Evolutionary conservation across 1,140 invertebrate species (phyloP).

Genomic region (Tetragnatha versicolor): DNA sequence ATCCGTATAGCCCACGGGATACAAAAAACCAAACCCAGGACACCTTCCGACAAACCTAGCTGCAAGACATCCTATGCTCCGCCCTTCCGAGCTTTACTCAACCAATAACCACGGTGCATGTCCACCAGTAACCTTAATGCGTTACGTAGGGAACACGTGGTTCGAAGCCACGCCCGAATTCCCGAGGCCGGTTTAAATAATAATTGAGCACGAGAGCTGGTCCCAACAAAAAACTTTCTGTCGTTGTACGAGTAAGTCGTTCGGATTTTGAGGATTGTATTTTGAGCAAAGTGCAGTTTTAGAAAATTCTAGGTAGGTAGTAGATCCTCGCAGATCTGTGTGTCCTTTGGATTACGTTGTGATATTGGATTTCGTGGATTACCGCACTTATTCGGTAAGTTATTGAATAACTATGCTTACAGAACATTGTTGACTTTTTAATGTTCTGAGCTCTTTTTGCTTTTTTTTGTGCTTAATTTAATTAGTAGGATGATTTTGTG

Average conservation of each 20-base stretch:
- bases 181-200: slow-evolving; percentile 50
- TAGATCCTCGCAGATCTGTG: not conserved
- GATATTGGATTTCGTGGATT: slow-evolving; percentile 27
- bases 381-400: slow-evolving; percentile 40
- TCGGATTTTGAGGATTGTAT: not conserved
- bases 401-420: slow-evolving; percentile 44
- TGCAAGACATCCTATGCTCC: slow-evolving; percentile 5
- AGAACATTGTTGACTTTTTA: slow-evolving; percentile 51
- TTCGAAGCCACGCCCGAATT: slow-evolving; percentile 30
- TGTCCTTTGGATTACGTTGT: slow-evolving; percentile 11
- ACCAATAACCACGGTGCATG: slow-evolving; percentile 14
- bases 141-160: slow-evolving; percentile 34
- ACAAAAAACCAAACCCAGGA: not conserved
- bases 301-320: slow-evolving; percentile 42
- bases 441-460: slow-evolving; percentile 42
- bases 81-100: not conserved
- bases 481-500: not conserved
- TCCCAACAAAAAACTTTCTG: slow-evolving; percentile 44
- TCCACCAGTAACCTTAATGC: slow-evolving; percentile 27
- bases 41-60: not conserved
- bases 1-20: slow-evolving; percentile 46
- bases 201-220: slow-evolving; percentile 18
- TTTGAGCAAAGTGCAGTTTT: slow-evolving; percentile 23
- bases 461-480: slow-evolving; percentile 5
- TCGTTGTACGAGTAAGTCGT: slow-evolving; percentile 24